Conservation (phyloP, 2,113 vertebrate species). For the Aythya baeri region DNA sequence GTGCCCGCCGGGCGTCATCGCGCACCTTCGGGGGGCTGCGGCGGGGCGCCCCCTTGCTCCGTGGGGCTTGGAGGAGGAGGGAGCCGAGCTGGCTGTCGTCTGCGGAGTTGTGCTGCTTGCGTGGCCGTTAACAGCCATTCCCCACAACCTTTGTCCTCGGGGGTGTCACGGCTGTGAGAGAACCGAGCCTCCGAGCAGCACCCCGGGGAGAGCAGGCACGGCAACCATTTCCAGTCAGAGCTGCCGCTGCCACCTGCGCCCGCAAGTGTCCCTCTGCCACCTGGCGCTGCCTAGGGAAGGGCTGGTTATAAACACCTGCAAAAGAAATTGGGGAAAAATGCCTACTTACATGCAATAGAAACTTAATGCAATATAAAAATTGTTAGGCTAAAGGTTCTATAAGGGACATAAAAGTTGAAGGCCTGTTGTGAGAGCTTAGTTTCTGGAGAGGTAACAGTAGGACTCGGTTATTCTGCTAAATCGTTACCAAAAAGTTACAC, state of each 20-base stretch:
- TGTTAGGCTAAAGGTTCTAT: too few relatives aligned
- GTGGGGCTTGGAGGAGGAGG: neutral
- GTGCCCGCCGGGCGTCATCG: too few relatives aligned
- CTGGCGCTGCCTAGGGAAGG: fast-evolving
- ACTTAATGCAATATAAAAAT: neutral
- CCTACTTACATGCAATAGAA: neutral
- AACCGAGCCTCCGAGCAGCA: fast-evolving
- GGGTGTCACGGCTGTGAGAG: fast-evolving
- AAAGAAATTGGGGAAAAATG: neutral
- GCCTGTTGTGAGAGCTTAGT: fast-evolving
- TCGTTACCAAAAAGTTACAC: neutral
- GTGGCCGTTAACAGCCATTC: fast-evolving
- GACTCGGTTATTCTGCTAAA: neutral
- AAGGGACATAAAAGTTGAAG: neutral
- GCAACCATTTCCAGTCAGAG: fast-evolving
- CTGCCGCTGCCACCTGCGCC: fast-evolving
- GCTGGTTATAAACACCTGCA: neutral
- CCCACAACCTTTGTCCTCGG: fast-evolving
- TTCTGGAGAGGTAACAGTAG: neutral
- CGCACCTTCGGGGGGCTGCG: too few relatives aligned
- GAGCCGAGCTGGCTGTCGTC: neutral
- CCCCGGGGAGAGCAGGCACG: fast-evolving
- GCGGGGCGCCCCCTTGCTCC: too few relatives aligned
- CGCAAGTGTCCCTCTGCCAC: fast-evolving
- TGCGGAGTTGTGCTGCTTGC: too few relatives aligned